These are phyloP conservation scores for Chymomyza procnemis DNA, from an alignment of 2,888 invertebrate species.

Conservation along the genomic window DNA sequence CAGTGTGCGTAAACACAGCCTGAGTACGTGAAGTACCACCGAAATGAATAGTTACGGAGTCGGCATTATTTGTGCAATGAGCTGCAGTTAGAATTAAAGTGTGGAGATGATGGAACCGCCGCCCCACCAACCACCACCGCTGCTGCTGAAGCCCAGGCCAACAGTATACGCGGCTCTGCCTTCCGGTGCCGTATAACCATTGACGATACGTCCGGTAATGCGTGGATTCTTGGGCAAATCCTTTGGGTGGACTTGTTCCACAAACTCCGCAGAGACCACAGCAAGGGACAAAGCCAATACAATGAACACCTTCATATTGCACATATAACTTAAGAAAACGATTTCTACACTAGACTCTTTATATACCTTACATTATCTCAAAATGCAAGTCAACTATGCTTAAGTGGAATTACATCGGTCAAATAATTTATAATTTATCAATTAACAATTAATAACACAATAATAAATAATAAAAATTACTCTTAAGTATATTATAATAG, in stretches of 20 bases:
- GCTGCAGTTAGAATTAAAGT: slow-evolving; percentile 63
- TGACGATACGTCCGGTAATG: slow-evolving; percentile 53
- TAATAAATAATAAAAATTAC: no score
- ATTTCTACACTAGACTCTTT: no score
- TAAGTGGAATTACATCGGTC: no score
- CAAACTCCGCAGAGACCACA: no score
- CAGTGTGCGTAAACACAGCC: slow-evolving; percentile 49
- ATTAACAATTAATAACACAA: no score
- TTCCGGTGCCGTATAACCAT: slow-evolving; percentile 50
- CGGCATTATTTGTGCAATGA: slow-evolving; percentile 44
- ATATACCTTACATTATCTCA: no score
- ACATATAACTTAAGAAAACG: no score
- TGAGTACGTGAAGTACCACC: slow-evolving; percentile 60
- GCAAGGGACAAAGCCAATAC: not conserved
- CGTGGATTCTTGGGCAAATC: slow-evolving; percentile 30
- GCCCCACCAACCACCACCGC: slow-evolving; percentile 53
- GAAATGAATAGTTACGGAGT: slow-evolving; percentile 55
- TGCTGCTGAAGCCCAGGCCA: slow-evolving; percentile 55
- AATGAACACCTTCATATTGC: not conserved
- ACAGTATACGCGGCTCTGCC: slow-evolving; percentile 68
- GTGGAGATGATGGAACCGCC: slow-evolving; percentile 57
- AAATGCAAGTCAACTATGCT: no score
- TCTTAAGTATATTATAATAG: no score
- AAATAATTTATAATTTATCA: no score
- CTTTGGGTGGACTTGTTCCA: slow-evolving; percentile 16